These are phyloP conservation scores for Porites rus DNA, from an alignment of 92 coral and sea anemone species.

Conservation along the genomic window DNA sequence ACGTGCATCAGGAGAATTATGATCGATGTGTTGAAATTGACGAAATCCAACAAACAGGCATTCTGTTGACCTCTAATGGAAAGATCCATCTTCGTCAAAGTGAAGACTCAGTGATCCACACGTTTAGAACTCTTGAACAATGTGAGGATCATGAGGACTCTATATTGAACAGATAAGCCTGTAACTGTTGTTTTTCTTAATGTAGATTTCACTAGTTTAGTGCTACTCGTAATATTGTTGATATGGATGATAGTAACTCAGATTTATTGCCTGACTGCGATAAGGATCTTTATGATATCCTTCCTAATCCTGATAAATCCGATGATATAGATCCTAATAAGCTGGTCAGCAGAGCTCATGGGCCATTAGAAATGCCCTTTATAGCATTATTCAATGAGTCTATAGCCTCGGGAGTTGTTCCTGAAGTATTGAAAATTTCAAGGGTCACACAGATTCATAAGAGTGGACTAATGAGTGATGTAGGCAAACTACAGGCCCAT, in stretches of 20 bases:
- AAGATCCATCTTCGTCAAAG: not conserved
- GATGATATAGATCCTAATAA: not conserved
- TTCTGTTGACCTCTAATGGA: not conserved
- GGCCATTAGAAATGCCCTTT: too few relatives aligned
- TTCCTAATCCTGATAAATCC: slow-evolving; percentile 1
- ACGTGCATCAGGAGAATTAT: too few relatives aligned
- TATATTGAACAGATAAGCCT: not conserved
- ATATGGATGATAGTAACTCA: too few relatives aligned
- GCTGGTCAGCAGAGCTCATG: not conserved
- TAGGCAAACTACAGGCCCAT: not conserved
- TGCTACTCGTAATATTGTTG: too few relatives aligned
- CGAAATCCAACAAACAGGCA: too few relatives aligned
- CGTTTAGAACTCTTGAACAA: not conserved
- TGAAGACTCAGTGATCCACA: too few relatives aligned
- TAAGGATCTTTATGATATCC: not conserved
- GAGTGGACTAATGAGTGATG: not conserved
- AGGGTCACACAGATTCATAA: not conserved
- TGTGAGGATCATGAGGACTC: not conserved
- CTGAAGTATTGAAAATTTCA: not conserved
- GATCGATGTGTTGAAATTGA: too few relatives aligned
- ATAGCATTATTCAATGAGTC: not conserved
- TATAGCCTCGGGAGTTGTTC: not conserved
- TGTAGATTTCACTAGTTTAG: too few relatives aligned
- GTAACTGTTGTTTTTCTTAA: too few relatives aligned
- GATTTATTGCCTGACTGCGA: too few relatives aligned